These are phyloP conservation scores for Melanotus villosus DNA, from an alignment of 2,888 invertebrate species.

Conservation along the genomic window DNA sequence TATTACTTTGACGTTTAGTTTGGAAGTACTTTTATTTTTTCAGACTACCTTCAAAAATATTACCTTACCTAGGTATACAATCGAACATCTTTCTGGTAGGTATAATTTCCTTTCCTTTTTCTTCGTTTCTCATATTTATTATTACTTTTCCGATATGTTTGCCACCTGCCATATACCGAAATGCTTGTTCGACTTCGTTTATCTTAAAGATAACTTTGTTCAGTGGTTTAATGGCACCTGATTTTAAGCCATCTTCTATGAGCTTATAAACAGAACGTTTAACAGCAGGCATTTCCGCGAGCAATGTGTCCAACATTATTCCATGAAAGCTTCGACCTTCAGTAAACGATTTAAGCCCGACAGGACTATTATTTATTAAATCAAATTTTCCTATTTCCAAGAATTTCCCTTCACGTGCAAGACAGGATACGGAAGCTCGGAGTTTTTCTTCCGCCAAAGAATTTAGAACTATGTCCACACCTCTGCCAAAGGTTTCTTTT, in stretches of 20 bases:
- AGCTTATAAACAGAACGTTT: slow-evolving; percentile 70
- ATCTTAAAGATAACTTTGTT: slow-evolving; percentile 75
- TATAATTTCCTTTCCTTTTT: slow-evolving; percentile 61
- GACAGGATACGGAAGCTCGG: slow-evolving; percentile 76
- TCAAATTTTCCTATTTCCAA: slow-evolving; percentile 92
- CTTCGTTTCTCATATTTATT: slow-evolving; percentile 64
- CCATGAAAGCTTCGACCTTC: slow-evolving; percentile 84
- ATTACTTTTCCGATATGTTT: slow-evolving; percentile 86
- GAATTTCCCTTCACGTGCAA: slow-evolving; percentile 77
- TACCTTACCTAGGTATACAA: slow-evolving; percentile 54
- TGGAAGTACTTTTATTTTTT: too few species aligned
- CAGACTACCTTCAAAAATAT: background rate
- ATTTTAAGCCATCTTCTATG: slow-evolving; percentile 70
- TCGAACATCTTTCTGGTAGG: slow-evolving; percentile 55
- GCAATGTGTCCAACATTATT: slow-evolving; percentile 79
- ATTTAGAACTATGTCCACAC: slow-evolving; percentile 94
- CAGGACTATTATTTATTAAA: slow-evolving; percentile 76
- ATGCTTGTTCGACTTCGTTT: slow-evolving; percentile 81
- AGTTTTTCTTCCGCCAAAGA: slow-evolving; percentile 94
- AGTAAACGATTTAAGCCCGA: slow-evolving; percentile 80
- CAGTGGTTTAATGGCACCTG: slow-evolving; percentile 80
- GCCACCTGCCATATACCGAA: slow-evolving; percentile 76
- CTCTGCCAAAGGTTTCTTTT: slow-evolving; percentile 84
- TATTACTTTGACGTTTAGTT: too few species aligned
- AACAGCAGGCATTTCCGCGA: slow-evolving; percentile 68